A percentile compares a stretch with the other conserved stretches of the same genome.
phyloP scores from a whole-genome alignment of 2,797 vertebrate species.

The Platalea minor region DNA sequence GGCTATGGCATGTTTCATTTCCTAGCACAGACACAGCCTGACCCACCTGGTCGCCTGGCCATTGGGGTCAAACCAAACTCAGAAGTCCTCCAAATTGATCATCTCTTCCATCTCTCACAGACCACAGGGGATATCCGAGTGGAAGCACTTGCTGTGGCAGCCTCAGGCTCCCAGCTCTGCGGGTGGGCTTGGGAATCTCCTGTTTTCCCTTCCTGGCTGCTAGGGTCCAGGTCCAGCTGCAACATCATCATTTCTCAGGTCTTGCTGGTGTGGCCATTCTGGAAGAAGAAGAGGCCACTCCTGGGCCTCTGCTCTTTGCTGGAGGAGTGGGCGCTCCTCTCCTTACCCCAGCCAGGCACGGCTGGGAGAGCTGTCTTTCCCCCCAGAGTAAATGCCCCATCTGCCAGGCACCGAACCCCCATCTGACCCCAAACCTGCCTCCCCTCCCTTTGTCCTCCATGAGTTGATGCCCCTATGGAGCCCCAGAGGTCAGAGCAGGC shows the following conservation, averaged over 20 bases:
- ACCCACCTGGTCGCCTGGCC: not conserved
- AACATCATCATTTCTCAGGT: not conserved
- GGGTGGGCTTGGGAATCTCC: not conserved
- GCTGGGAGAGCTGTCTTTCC: not conserved
- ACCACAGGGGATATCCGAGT: not conserved
- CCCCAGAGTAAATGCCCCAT: fast-evolving
- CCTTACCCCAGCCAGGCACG: not conserved
- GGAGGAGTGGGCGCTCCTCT: not conserved
- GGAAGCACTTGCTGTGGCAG: not conserved
- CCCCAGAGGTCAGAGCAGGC: not conserved
- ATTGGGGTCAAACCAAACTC: not conserved
- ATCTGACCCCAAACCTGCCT: not conserved
- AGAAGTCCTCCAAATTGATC: not conserved
- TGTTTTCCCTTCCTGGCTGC: not conserved
- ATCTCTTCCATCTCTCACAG: not conserved
- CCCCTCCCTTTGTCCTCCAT: not conserved
- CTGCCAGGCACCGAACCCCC: not conserved
- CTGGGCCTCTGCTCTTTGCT: not conserved
- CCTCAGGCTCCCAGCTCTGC: not conserved
- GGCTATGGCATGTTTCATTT: not conserved
- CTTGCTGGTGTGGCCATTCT: not conserved
- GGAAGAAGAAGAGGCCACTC: not conserved
- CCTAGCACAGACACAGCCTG: not conserved
- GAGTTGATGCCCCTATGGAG: not conserved
- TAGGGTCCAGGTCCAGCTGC: not conserved